Conservation (phyloP, 2,888 invertebrate genomes). For the Strigamia transsilvanica region DNA sequence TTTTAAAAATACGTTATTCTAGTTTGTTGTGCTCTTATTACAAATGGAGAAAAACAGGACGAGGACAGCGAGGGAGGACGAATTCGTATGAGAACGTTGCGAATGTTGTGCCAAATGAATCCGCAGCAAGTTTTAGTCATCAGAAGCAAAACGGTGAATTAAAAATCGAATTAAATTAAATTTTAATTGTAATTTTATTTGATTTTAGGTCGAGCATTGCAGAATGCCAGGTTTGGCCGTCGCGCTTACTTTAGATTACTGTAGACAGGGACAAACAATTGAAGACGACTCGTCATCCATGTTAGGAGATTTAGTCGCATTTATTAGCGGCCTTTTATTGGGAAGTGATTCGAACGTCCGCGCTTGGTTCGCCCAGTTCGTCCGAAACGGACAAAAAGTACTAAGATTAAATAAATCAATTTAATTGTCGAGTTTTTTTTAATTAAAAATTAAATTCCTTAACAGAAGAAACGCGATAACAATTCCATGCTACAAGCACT, state of each 20-base stretch:
- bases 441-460: conserved; percentile 44
- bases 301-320: conserved; percentile 74
- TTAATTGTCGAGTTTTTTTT: no score
- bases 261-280: conserved; percentile 67
- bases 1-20: conserved; percentile 60
- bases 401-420: neutral
- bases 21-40: conserved; percentile 85
- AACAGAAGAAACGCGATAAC: conserved; percentile 71
- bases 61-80: conserved; percentile 86
- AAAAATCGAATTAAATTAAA: neutral
- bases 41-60: conserved; percentile 85
- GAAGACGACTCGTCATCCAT: conserved; percentile 59
- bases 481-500: conserved; percentile 76
- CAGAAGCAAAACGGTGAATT: conserved; percentile 78
- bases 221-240: conserved; percentile 89
- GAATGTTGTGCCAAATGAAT: conserved; percentile 86
- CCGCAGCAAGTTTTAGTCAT: conserved; percentile 85
- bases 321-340: conserved; percentile 86
- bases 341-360: conserved; percentile 89
- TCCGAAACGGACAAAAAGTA: conserved; percentile 82
- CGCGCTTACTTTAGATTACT: conserved; percentile 75
- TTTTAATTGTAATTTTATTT: conserved; percentile 50
- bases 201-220: conserved; percentile 76
- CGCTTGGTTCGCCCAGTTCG: conserved; percentile 91
- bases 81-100: conserved; percentile 77